These are phyloP conservation scores for Knipowitschia caucasica DNA, from an alignment of 2,797 vertebrate genomes.

Conservation along the genomic window DNA sequence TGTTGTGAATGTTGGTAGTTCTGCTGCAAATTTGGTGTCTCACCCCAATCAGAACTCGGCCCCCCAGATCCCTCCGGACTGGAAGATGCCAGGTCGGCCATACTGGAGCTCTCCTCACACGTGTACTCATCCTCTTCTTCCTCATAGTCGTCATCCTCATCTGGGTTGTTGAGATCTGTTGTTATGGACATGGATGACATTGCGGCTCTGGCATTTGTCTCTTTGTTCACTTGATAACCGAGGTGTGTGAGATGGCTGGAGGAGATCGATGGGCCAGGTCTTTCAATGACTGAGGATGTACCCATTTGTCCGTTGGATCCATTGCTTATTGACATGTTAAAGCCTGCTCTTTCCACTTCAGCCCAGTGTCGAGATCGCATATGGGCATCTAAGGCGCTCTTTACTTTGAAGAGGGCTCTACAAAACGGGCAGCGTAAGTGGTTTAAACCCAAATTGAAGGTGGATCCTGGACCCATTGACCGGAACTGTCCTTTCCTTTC, in stretches of 20 bases:
- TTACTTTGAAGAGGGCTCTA: slow-evolving; percentile 96
- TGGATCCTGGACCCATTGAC: slow-evolving; percentile 84
- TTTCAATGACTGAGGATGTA: slow-evolving; percentile 59
- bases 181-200: slow-evolving; percentile 81
- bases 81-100: slow-evolving; percentile 89
- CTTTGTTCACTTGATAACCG: slow-evolving; percentile 83
- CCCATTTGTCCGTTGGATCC: slow-evolving; percentile 81
- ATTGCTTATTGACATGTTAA: slow-evolving; percentile 83
- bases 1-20: slow-evolving; percentile 65
- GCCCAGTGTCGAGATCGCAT: slow-evolving; percentile 98
- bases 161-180: slow-evolving; percentile 84
- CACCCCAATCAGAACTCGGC: slow-evolving; percentile 84
- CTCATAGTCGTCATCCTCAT: slow-evolving; percentile 82
- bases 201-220: slow-evolving; percentile 81
- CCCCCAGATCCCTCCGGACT: slow-evolving; percentile 87
- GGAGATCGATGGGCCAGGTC: slow-evolving; percentile 82
- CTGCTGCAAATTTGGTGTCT: slow-evolving; percentile 81
- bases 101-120: slow-evolving; percentile 78
- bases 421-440: slow-evolving; percentile 97
- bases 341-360: slow-evolving; percentile 93
- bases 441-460: slow-evolving; percentile 81
- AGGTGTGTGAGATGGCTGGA: slow-evolving; percentile 80
- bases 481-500: slow-evolving; percentile 98
- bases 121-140: slow-evolving; percentile 72
- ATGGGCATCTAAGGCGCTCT: slow-evolving; percentile 96